Percentiles rank a stretch among this genome's conserved stretches.
These are phyloP conservation scores for Diplosoma virens DNA, from an alignment of 23 tunicate species.

Conservation along the genomic window DNA sequence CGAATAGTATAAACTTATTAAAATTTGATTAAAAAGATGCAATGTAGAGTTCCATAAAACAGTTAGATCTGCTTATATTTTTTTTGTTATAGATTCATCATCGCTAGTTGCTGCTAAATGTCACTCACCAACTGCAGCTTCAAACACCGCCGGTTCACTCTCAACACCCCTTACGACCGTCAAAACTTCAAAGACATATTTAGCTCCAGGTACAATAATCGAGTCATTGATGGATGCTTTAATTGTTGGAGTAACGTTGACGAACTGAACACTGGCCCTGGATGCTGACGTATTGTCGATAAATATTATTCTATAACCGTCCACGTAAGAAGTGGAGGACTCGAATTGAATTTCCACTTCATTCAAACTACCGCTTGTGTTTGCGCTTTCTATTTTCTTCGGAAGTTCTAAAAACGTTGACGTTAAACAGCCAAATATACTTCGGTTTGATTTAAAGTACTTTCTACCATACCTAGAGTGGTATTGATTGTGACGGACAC, in stretches of 20 bases:
- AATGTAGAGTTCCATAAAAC: neutral
- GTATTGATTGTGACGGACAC: neutral
- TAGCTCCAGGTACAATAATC: slow-evolving; percentile 1
- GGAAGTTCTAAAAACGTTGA: neutral
- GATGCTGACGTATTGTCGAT: neutral
- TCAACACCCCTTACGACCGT: slow-evolving; percentile 8
- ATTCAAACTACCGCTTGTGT: neutral
- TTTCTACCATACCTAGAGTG: slow-evolving; percentile 8
- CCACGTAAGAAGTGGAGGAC: neutral
- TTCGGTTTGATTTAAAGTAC: too few species aligned
- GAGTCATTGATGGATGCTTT: neutral
- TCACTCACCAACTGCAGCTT: slow-evolving; percentile 1
- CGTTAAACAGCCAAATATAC: too few species aligned
- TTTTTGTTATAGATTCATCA: too few species aligned
- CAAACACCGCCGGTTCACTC: neutral
- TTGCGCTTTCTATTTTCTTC: neutral
- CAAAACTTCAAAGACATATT: neutral
- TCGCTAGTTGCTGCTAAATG: too few species aligned
- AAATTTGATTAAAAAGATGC: neutral
- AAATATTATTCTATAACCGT: neutral
- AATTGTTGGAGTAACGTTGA: neutral
- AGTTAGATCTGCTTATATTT: too few species aligned
- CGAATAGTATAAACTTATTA: neutral
- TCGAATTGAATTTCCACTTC: neutral
- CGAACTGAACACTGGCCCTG: neutral